Conservation (phyloP, 37 sponge, comb jelly and placozoan genomes). For the Haliclona indistincta region DNA sequence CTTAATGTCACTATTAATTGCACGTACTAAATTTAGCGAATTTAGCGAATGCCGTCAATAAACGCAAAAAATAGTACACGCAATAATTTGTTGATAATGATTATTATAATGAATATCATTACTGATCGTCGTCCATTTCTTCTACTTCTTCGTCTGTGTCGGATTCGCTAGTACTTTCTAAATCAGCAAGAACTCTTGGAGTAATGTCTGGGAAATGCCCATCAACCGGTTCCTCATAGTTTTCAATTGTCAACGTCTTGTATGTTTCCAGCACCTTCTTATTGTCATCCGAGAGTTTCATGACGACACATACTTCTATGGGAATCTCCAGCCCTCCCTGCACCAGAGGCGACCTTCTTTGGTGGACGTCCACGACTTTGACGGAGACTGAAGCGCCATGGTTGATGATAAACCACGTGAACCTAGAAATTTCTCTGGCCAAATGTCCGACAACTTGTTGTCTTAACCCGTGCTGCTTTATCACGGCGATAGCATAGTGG, state of each 20-base stretch:
- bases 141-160: background rate
- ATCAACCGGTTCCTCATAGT: slow-evolving; percentile 54
- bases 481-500: slow-evolving; percentile 25
- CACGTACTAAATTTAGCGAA: slow-evolving; percentile 4
- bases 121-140: too few relatives aligned
- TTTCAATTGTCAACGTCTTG: background rate
- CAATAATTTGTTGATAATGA: background rate
- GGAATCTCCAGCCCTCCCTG: slow-evolving; percentile 42
- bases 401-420: slow-evolving; percentile 14
- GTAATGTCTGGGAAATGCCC: slow-evolving; percentile 47
- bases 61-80: slow-evolving; percentile 11
- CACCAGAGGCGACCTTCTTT: slow-evolving; percentile 25
- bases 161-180: background rate
- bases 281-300: slow-evolving; percentile 22
- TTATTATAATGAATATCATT: background rate
- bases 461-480: slow-evolving; percentile 2
- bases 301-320: slow-evolving; percentile 22
- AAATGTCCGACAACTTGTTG: slow-evolving; percentile 29
- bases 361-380: slow-evolving; percentile 8
- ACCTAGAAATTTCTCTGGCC: slow-evolving; percentile 20
- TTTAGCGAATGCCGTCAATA: background rate
- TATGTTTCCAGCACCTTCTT: slow-evolving; percentile 4
- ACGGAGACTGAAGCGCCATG: slow-evolving; percentile 23
- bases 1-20: slow-evolving; percentile 7
- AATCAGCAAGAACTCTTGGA: background rate